A percentile compares a stretch with the other conserved stretches of the same genome.
These are phyloP conservation scores for Tenthredo notha DNA, from an alignment of 2,888 invertebrate species.

Conservation along the genomic window DNA sequence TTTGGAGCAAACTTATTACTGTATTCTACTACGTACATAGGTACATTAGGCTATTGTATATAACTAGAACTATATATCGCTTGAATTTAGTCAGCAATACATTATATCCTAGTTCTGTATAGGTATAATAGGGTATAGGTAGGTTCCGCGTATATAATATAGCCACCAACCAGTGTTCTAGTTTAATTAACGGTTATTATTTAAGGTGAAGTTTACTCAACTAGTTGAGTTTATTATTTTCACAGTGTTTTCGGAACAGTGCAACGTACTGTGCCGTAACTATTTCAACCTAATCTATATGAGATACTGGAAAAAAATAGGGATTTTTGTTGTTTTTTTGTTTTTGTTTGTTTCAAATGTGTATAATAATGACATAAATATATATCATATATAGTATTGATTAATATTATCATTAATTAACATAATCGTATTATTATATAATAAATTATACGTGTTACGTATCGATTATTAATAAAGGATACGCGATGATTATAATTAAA, in stretches of 20 bases:
- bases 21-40: too few species aligned
- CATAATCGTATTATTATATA: neutral
- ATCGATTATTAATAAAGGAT: neutral
- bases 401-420: neutral
- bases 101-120: neutral
- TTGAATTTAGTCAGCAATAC: neutral
- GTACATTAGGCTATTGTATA: neutral
- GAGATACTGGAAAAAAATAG: neutral
- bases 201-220: neutral
- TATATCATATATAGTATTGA: neutral
- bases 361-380: neutral
- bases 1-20: neutral
- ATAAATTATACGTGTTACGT: too few species aligned
- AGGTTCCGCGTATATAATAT: neutral
- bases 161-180: neutral
- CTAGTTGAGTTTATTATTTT: neutral
- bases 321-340: too few species aligned
- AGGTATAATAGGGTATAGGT: neutral
- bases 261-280: neutral
- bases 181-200: constrained; percentile 25
- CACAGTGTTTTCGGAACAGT: neutral
- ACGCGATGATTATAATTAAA: neutral
- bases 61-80: neutral
- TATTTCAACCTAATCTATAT: neutral
- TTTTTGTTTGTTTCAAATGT: neutral